Evolutionary conservation across 53 echinoderm and acorn worm genomes (phyloP), one percentile per base, ranked within the genome.

Genomic region (Hippasteria phrygiana): DNA sequence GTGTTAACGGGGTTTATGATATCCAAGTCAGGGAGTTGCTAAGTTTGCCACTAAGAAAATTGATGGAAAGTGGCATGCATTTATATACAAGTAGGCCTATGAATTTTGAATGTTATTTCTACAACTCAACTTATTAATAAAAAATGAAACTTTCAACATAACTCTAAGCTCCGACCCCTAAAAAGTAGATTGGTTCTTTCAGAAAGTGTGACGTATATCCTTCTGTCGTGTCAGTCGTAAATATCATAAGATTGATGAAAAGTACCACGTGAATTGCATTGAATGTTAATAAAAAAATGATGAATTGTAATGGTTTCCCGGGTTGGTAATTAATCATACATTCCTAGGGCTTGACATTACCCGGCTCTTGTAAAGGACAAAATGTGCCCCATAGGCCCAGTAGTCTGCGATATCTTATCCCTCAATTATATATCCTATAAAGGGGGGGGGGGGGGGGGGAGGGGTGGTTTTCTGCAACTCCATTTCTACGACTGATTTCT

Each of bases 321-420:
- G 43, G 73, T 41, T 18, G 43, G 43, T n/a, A 6, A 73, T 73
- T 73, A 73, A 73, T 73, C 73, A 73, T 12, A n/a, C 40, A 73
- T 73, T 73, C 43, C 1, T 73, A 9, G 40, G 42, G 24, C 43
- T 73, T 73, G 73, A 24, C 73, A 66, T 35, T 34, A 66, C 14
- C 5, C 27, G 73, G 73, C 43, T 9, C 10, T 33, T 35, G 2
- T 33, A 33, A 13, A 35, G 12, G 33, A 29, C 11, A n/a, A n/a
- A 18, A 36, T 35, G 69, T 24, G n/a, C 26, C 3, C 26, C 59
- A 17, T 22, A 3, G 22, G 59, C 7, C 59, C 3, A 35, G 29
- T 65, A 10, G 14, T 65, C 8, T 65, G 14, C 4, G 29, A 2
- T 7, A 13, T 20, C 28, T 27, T 33, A 65, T 28, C 2, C 29